phyloP scores from a whole-genome alignment of 2,113 vertebrate species.

The Saccopteryx leptura region DNA sequence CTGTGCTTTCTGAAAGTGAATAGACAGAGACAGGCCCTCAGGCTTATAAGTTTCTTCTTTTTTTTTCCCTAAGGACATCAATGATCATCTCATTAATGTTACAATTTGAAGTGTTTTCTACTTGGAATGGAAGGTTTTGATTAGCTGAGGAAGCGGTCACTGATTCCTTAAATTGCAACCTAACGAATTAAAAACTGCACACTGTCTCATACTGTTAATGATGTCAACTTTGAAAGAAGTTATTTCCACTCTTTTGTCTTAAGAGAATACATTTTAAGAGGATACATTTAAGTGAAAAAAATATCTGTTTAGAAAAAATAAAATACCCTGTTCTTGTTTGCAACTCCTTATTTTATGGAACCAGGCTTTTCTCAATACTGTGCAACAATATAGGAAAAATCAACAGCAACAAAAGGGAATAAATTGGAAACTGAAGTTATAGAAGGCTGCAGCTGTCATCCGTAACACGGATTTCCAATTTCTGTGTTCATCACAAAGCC shows the following conservation, averaged over 20 bases:
- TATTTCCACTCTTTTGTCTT: slow-evolving; percentile 17
- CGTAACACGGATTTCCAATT: slow-evolving; percentile 46
- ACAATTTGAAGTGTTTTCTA: slow-evolving; percentile 24
- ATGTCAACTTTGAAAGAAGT: slow-evolving; percentile 55
- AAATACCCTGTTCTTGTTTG: slow-evolving; percentile 43
- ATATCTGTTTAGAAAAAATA: background rate
- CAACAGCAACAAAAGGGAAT: slow-evolving; percentile 46
- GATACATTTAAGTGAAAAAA: slow-evolving; percentile 37
- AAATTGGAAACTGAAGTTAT: slow-evolving; percentile 4
- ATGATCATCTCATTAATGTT: background rate
- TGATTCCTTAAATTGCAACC: background rate
- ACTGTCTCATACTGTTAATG: slow-evolving; percentile 28
- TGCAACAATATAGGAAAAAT: slow-evolving; percentile 4
- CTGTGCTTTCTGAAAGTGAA: background rate
- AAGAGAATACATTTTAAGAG: slow-evolving; percentile 2
- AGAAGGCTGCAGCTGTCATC: slow-evolving; percentile 31
- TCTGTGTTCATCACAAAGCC: slow-evolving; percentile 50
- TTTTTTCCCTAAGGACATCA: background rate
- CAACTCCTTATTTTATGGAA: slow-evolving; percentile 31
- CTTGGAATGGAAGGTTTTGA: slow-evolving; percentile 20
- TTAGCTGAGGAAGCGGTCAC: background rate
- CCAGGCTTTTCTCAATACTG: slow-evolving; percentile 26
- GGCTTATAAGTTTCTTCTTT: background rate
- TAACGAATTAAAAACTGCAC: slow-evolving; percentile 52
- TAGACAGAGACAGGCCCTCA: background rate